Percentiles rank a stretch among this genome's conserved stretches.
Conservation (phyloP, 2,113 vertebrate genomes). For the Hypanus sabinus region DNA sequence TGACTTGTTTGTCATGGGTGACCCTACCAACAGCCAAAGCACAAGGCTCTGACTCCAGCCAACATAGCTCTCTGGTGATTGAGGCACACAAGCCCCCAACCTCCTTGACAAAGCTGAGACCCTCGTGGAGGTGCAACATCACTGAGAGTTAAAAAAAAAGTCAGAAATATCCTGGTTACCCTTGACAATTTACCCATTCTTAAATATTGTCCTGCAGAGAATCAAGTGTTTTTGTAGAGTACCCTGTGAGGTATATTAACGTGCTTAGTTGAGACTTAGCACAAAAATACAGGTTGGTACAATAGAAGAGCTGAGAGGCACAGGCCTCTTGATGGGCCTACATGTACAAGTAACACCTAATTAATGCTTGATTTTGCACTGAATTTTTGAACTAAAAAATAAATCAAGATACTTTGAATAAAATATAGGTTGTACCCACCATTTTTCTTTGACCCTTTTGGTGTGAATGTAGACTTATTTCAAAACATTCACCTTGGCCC, state of each 20-base stretch:
- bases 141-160: too few relatives aligned
- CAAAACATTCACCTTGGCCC: background rate
- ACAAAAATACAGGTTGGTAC: background rate
- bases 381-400: background rate
- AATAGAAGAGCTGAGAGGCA: background rate
- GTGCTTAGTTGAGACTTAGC: background rate
- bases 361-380: background rate
- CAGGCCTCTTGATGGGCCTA: background rate
- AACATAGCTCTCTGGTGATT: too few relatives aligned
- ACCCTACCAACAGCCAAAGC: too few relatives aligned
- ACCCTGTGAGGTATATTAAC: background rate
- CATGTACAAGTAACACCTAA: background rate
- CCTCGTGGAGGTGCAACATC: too few relatives aligned
- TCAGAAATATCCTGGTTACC: background rate
- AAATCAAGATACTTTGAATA: background rate
- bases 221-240: background rate
- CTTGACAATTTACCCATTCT: background rate
- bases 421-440: background rate
- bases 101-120: too few relatives aligned
- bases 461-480: background rate
- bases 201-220: background rate
- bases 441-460: background rate
- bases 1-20: too few relatives aligned
- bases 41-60: too few relatives aligned
- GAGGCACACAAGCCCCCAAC: too few relatives aligned